These are phyloP conservation scores for Platycnemis pennipes DNA, from an alignment of 2,888 invertebrate species.

Conservation along the genomic window DNA sequence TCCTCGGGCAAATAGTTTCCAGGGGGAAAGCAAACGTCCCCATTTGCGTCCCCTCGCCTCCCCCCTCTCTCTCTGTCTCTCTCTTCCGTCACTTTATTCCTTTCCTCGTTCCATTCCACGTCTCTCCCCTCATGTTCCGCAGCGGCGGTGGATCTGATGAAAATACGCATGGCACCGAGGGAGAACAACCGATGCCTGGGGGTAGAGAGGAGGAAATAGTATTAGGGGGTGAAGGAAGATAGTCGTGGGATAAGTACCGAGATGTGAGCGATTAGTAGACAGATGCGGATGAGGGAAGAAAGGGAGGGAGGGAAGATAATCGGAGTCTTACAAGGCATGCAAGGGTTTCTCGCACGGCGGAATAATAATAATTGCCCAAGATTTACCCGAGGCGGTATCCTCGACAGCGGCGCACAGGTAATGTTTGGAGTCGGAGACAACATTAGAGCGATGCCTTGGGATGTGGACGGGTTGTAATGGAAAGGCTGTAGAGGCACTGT, in stretches of 20 bases:
- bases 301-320: not conserved
- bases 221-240: not conserved
- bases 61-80: too few relatives aligned
- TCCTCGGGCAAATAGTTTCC: too few relatives aligned
- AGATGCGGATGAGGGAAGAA: not conserved
- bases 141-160: not conserved
- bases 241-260: too few relatives aligned
- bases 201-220: not conserved
- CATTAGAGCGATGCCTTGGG: not conserved
- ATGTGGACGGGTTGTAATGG: not conserved
- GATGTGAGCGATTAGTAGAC: not conserved
- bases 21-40: too few relatives aligned
- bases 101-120: not conserved
- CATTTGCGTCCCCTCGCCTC: too few relatives aligned
- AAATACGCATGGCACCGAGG: not conserved
- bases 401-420: not conserved
- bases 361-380: constrained; percentile 55
- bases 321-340: constrained; percentile 30
- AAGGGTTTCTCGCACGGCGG: constrained; percentile 49
- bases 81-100: not conserved
- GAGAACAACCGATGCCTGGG: not conserved
- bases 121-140: not conserved
- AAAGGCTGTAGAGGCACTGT: not conserved
- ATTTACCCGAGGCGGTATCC: not conserved
- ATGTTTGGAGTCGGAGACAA: not conserved